Conservation (phyloP, 2,888 invertebrate genomes). For the Epirrhoe alternata region DNA sequence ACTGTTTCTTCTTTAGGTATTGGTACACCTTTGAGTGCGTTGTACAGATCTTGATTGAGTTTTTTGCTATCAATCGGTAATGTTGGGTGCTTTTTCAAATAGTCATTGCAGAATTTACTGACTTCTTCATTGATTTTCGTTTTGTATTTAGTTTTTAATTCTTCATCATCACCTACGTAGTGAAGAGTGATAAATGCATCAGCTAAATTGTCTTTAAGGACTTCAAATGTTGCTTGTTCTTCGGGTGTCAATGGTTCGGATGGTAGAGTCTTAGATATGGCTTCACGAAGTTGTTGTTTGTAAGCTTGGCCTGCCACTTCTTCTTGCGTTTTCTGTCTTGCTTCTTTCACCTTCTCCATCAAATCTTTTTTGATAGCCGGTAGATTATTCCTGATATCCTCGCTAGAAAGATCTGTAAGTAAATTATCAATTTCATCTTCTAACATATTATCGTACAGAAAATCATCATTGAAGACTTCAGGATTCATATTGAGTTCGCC, state of each 20-base stretch:
- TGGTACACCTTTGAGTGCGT: slow-evolving; percentile 55
- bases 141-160: slow-evolving; percentile 51
- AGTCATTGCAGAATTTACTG: slow-evolving; percentile 58
- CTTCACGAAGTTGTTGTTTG: slow-evolving; percentile 58
- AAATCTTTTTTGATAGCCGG: slow-evolving; percentile 49
- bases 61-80: slow-evolving; percentile 49
- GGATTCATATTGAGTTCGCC: slow-evolving; percentile 61
- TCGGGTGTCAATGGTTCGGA: slow-evolving; percentile 46
- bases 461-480: slow-evolving; percentile 57
- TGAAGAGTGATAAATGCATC: slow-evolving; percentile 67
- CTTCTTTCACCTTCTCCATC: slow-evolving; percentile 50
- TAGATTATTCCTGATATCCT: slow-evolving; percentile 42
- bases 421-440: slow-evolving; percentile 57
- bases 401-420: slow-evolving; percentile 37
- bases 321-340: slow-evolving; percentile 49
- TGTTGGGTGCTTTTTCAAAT: slow-evolving; percentile 53
- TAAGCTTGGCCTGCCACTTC: slow-evolving; percentile 55
- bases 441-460: slow-evolving; percentile 56
- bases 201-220: slow-evolving; percentile 62
- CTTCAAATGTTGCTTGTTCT: slow-evolving; percentile 56
- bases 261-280: slow-evolving; percentile 58
- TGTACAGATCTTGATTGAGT: slow-evolving; percentile 56
- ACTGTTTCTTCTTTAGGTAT: slow-evolving; percentile 56
- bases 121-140: slow-evolving; percentile 57
- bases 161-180: slow-evolving; percentile 49